Conservation (phyloP, 2,797 vertebrate genomes). For the Myioborus miniatus region DNA sequence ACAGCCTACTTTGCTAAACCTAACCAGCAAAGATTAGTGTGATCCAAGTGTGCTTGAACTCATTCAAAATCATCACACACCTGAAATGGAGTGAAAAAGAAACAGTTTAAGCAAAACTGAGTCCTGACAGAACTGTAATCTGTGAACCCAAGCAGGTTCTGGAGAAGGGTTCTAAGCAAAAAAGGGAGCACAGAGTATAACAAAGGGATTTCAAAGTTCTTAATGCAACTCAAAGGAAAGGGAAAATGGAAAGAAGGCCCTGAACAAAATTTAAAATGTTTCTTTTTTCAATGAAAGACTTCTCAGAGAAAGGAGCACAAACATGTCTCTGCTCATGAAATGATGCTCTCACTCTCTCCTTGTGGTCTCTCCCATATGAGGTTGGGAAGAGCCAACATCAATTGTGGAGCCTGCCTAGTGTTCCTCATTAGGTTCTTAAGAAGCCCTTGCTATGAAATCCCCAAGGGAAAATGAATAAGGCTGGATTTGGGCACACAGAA, state of each 20-base stretch:
- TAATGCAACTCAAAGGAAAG: neutral
- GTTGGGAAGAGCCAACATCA: neutral
- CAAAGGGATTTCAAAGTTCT: neutral
- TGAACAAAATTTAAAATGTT: neutral
- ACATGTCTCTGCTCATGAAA: neutral
- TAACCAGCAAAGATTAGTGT: neutral
- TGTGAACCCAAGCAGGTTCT: neutral
- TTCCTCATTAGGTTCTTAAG: neutral
- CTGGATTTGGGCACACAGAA: neutral
- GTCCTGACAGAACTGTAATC: neutral
- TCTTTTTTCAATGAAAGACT: neutral
- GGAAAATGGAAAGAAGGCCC: neutral
- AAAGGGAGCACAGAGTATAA: neutral
- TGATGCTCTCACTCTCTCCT: rapidly evolving
- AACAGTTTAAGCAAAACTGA: neutral
- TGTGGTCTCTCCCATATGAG: neutral
- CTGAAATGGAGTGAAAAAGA: neutral
- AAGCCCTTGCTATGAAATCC: neutral
- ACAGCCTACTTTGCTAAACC: neutral
- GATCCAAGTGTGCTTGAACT: neutral
- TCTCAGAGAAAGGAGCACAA: neutral
- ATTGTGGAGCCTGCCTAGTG: neutral
- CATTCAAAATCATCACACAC: neutral
- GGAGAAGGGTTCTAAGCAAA: neutral
- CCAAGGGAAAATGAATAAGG: neutral